phyloP scores from a whole-genome alignment of 2,113 vertebrate species.

The Rhinichthys klamathensis region DNA sequence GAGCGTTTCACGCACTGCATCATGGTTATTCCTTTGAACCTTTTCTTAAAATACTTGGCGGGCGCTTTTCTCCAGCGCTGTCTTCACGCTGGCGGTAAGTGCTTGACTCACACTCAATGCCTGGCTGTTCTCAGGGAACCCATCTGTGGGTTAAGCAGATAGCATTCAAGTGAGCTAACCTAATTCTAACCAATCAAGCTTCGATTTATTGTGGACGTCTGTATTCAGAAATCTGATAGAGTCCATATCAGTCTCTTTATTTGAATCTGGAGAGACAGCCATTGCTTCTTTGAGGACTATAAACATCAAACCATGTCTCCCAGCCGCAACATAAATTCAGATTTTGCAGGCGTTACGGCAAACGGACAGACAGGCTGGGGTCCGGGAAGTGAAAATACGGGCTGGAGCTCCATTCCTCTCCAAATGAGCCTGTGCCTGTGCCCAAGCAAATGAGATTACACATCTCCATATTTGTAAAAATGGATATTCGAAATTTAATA shows the following conservation, averaged over 20 bases:
- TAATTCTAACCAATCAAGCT: slow-evolving; percentile 81
- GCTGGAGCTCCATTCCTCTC: slow-evolving; percentile 63
- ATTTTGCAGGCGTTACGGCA: slow-evolving; percentile 79
- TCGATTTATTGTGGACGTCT: slow-evolving; percentile 81
- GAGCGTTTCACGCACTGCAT: slow-evolving; percentile 70
- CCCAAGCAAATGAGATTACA: slow-evolving; percentile 70
- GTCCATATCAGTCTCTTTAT: slow-evolving; percentile 80
- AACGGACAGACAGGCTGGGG: slow-evolving; percentile 70
- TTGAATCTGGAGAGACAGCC: slow-evolving; percentile 77
- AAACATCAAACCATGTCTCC: slow-evolving; percentile 79
- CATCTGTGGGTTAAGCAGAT: slow-evolving; percentile 84
- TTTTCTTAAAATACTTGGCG: slow-evolving; percentile 61
- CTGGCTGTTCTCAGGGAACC: slow-evolving; percentile 79
- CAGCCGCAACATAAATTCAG: slow-evolving; percentile 78
- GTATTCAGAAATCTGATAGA: slow-evolving; percentile 83
- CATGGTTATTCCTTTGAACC: slow-evolving; percentile 71
- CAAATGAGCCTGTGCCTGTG: slow-evolving; percentile 69
- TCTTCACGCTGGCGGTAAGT: slow-evolving; percentile 81
- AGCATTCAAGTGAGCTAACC: slow-evolving; percentile 85
- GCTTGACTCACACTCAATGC: slow-evolving; percentile 82
- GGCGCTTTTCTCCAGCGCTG: slow-evolving; percentile 75
- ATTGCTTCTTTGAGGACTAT: slow-evolving; percentile 77
- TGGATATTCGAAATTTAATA: slow-evolving; percentile 60
- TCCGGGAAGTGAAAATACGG: slow-evolving; percentile 74
- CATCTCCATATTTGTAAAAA: slow-evolving; percentile 62